Base-by-base conservation (phyloP, 2,888 invertebrate species). In the Tenthredo scrophulariae region DNA sequence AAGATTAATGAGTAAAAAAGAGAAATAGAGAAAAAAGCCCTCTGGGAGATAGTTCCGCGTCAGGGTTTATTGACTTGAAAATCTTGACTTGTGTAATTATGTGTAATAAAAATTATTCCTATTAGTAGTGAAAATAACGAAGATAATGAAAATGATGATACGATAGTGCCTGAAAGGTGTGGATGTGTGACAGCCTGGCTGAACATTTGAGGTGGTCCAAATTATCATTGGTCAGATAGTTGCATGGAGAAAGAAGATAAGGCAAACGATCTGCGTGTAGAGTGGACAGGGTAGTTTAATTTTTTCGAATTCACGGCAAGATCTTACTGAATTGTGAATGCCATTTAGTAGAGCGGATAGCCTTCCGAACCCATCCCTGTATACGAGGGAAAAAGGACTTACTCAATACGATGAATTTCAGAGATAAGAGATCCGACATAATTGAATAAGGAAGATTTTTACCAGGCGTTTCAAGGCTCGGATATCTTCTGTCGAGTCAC, bases 61-160 rank as follows among this genome's bases (percentile, higher is more conserved):
- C 87, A 86, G 87, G 88, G 86, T 87, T 88, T 89, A 88, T 89
- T 87, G 87, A 88, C 89, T 88, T 88, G 88, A 88, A 65, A 87
- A 89, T 88, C 88, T 89, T 89, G 88, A 88, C 87, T 88, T 86
- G 88, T 86, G 86, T 15, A 86, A 54, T 86, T 84, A 70, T 80
- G 67, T 80, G 29, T 40, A 9, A 62, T 43, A 13, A 62, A 10
- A 9, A 80, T 58, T 62, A 5, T 62, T 40, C 22, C 58, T 2
- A 9, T 37, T 7, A 22, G 6, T 58, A 80, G 40, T 80, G 26
- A 40, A 22, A 62, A 54, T 58, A 54, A 77, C 18, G 43, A 46
- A 13, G 29, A 3, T 58, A 5, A 33, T 37, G 18, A 50, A 33
- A 29, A 18, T 46, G 3, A 72, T 70, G 37, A 7, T 40, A 72